Percentiles rank a stretch among this genome's conserved stretches.
These are phyloP conservation scores for Oreocharis arfaki DNA, from an alignment of 2,113 vertebrate genomes.

Conservation along the genomic window DNA sequence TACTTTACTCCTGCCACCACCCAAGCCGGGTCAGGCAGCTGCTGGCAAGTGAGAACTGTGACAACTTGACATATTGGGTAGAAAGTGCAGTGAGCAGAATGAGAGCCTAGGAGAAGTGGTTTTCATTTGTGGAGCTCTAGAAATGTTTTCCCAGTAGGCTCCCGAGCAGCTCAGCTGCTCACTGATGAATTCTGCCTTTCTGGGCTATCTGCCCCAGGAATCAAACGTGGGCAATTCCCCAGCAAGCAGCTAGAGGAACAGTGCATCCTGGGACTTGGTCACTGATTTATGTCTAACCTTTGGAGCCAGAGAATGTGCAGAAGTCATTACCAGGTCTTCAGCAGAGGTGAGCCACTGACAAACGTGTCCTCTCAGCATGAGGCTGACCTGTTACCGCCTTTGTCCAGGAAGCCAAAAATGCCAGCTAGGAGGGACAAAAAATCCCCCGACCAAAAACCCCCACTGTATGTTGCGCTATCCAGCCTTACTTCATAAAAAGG, in stretches of 20 bases:
- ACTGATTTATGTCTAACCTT: not conserved
- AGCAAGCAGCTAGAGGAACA: not conserved
- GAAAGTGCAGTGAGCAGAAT: constrained; percentile 5
- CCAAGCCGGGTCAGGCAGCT: constrained; percentile 1
- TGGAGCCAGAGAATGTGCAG: not conserved
- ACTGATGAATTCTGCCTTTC: not conserved
- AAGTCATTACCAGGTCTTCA: not conserved
- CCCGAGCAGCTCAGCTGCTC: not conserved
- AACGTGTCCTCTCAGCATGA: not conserved
- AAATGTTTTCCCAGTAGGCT: not conserved
- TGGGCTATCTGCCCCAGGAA: not conserved
- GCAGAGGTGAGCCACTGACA: not conserved
- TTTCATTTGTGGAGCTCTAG: not conserved
- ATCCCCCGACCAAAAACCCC: not conserved
- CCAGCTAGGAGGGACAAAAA: not conserved
- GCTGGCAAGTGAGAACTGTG: constrained; percentile 3
- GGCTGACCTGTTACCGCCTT: not conserved
- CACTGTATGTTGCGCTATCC: not conserved
- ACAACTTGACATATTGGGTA: not conserved
- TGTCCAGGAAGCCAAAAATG: not conserved
- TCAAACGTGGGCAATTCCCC: not conserved
- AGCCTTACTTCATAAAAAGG: not conserved
- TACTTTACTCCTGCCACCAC: not conserved
- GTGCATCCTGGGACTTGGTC: not conserved
- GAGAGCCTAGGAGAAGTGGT: not conserved